These are phyloP conservation scores for Sula dactylatra DNA, from an alignment of 2,113 vertebrate genomes.

Conservation along the genomic window DNA sequence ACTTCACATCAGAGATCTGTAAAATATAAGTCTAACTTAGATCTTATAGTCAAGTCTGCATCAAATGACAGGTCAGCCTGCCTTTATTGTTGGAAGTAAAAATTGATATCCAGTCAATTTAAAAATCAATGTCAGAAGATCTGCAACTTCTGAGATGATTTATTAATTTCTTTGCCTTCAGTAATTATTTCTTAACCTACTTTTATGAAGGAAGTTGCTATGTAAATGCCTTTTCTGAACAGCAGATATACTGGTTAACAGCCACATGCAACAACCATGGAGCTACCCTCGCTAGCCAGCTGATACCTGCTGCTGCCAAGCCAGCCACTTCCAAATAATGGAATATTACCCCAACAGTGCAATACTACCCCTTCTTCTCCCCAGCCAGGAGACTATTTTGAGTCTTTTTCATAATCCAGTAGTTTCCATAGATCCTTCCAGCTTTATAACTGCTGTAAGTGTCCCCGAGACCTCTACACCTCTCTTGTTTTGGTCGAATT, in stretches of 20 bases:
- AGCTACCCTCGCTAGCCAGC: background rate
- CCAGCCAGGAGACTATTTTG: background rate
- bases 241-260: background rate
- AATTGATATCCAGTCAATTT: background rate
- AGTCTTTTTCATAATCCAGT: background rate
- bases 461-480: background rate
- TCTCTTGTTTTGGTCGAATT: background rate
- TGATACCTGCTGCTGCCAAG: background rate
- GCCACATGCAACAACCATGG: rapidly evolving
- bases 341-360: background rate
- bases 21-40: background rate
- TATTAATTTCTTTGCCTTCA: background rate
- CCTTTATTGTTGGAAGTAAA: background rate
- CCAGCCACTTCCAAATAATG: background rate
- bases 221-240: background rate
- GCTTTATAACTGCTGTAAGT: background rate
- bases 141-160: background rate
- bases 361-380: background rate
- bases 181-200: background rate
- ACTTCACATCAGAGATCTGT: background rate
- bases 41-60: background rate
- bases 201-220: background rate
- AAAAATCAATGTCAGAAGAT: background rate
- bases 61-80: background rate
- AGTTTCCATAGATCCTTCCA: background rate